Base-by-base conservation (phyloP, 2,888 invertebrate species). In the Sphecodes monilicornis region DNA sequence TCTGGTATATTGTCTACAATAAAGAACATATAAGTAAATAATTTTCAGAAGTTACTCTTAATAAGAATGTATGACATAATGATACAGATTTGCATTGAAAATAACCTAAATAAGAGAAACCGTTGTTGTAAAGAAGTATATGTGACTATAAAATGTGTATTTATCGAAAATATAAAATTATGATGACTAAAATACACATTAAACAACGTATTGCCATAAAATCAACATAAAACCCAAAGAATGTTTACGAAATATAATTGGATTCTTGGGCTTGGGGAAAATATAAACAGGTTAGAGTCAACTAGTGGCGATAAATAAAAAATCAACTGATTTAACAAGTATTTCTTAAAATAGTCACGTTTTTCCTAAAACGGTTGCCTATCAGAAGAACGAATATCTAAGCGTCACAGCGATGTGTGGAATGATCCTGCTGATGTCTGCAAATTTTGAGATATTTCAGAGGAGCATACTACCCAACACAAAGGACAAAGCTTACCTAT, bases 211-310 rank as follows among this genome's bases (percentile, higher is more conserved):
- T n/a, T 64, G 54, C n/a, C 46, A 74, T 54, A 66, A 72, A 64
- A 57, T 6, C 41, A 32, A 41, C 41, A 75, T 60, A n/a, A 22
- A 64, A 46, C 73, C 8, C 2, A 66, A 18, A 54, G 54, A 76
- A 85, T 11, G 26, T 60, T 32, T 54, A 11, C 36, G 50, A 60
- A 69, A 66, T 57, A 73, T 69, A 54, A 43, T 84, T 68, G 36
- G 43, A 74, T 32, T 74, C 54, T n/a, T 71, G 43, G 13, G 50
- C 43, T 13, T 70, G 41, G n/a, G 32, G 18, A 26, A 60, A 36
- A 79, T 76, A 69, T 16, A 70, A 76, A 72, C 71, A 90, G 85
- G 90, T 90, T 90, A 88, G 81, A 76, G 32, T 76, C 57, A 50
- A 68, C 75, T 70, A 78, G 69, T 64, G 69, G 64, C 54, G 73